Evolutionary conservation across 2,113 vertebrate species (phyloP).

Genomic region (Typhlomys cinereus): DNA sequence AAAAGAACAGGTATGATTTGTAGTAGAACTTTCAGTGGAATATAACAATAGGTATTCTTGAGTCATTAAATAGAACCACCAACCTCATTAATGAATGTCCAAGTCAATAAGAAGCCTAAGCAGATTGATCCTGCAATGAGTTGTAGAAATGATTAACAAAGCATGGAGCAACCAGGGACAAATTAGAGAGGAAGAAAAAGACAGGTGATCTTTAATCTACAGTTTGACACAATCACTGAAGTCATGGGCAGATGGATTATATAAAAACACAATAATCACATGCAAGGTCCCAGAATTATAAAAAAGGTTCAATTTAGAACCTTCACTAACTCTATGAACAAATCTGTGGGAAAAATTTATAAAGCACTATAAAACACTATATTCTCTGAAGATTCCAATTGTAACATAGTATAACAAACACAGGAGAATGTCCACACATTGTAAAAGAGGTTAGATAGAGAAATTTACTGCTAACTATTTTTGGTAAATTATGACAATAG

Average conservation of each 20-base stretch:
- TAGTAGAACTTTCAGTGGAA: no score
- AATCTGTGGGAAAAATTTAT: neutral
- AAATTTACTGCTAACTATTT: neutral
- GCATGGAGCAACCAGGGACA: neutral
- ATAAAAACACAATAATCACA: neutral
- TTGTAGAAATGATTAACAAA: neutral
- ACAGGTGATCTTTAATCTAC: neutral
- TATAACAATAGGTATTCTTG: no score
- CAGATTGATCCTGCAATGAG: neutral
- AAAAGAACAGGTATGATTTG: no score
- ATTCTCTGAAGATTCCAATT: neutral
- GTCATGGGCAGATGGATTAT: neutral
- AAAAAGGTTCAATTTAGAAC: neutral
- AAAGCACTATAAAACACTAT: neutral
- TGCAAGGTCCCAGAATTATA: neutral
- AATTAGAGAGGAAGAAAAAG: neutral
- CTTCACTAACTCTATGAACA: neutral
- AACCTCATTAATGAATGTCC: neutral
- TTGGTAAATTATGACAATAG: neutral
- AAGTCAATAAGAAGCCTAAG: neutral
- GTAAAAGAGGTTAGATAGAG: neutral
- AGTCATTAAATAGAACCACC: no score
- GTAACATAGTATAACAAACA: neutral
- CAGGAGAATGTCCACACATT: neutral
- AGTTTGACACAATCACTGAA: neutral